These are phyloP conservation scores for Tipula confusa DNA, from an alignment of 2,888 invertebrate species.

Conservation along the genomic window DNA sequence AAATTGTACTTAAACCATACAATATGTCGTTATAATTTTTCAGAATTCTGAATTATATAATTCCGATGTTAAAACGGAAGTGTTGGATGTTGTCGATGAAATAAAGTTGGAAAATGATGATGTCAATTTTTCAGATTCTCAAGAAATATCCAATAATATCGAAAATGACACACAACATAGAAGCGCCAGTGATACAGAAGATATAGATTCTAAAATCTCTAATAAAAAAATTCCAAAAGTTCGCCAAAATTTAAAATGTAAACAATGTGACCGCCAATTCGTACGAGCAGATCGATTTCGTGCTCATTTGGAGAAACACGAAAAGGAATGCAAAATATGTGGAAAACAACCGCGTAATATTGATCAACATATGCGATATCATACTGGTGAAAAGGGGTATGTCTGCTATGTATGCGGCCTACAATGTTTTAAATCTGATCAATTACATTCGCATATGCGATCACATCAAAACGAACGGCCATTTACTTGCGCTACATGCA, in stretches of 20 bases:
- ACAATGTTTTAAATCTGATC: not conserved
- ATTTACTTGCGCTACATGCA: not conserved
- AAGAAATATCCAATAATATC: not conserved
- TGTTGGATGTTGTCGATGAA: not conserved
- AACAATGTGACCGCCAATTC: not conserved
- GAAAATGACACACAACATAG: not conserved
- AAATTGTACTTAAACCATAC: not conserved
- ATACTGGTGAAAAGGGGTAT: not conserved
- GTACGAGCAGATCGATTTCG: not conserved
- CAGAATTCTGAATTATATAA: not conserved
- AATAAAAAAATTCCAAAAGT: not conserved
- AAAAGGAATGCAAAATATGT: slow-evolving; percentile 7
- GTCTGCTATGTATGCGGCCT: not conserved
- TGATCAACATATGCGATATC: not conserved
- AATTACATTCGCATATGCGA: not conserved
- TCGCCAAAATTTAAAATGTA: not conserved
- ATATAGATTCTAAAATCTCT: not conserved
- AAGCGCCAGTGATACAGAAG: not conserved
- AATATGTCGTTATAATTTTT: not conserved
- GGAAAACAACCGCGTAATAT: not conserved
- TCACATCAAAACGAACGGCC: not conserved
- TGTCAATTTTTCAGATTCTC: not conserved
- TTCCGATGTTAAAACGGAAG: not conserved
- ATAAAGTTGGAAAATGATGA: not conserved
- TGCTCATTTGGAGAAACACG: not conserved